Evolutionary conservation across 2,797 vertebrate genomes (phyloP), one percentile per base, ranked within the genome.

Genomic region (Phoeniculus purpureus): DNA sequence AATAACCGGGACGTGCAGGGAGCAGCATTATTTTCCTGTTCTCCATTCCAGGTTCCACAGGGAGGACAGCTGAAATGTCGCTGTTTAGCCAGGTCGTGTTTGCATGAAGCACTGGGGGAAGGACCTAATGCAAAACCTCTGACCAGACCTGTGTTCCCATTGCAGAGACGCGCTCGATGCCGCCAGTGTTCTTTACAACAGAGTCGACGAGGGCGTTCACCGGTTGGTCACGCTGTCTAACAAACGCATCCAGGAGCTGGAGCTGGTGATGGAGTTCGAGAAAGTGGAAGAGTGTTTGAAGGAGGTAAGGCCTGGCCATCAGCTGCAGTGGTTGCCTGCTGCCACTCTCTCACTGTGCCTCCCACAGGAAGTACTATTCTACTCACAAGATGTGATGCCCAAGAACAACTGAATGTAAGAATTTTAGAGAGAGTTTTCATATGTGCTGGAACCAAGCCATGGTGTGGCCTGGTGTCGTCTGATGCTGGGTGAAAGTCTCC

Each of bases 191-290:
- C 98, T 99, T 19, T 99, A 99, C 68, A 97, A 98, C 29, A 90
- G 94, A 27, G 98, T 99, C 92, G 99, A 99, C 37, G 98, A 98
- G 96, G 97, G 98, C 17, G 98, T 99, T 51, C 99, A 99, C 94
- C 97, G 95, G 3, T 97, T 99, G 94, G 99, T 99, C 66, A 98
- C 97, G 89, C 94, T 98, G 76, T 98, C 98, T 76, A 99, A 99
- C 97, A 91, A 96, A 81, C 97, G 96, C 94, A 98, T 98, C 16
- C 98, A 97, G 95, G 96, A 98, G 12, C 97, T 99, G 79, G 97
- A 98, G 93, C 97, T 99, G 94, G 94, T 99, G 62, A 93, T 97
- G 90, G 98, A 97, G 58, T 98, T 99, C 6, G 97, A 97, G 81
- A 95, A 92, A 15, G 97, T 98, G 88, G 98, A 99, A 95, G 87